These are phyloP conservation scores for Sebastes minor DNA, from an alignment of 2,797 vertebrate genomes.

Conservation along the genomic window DNA sequence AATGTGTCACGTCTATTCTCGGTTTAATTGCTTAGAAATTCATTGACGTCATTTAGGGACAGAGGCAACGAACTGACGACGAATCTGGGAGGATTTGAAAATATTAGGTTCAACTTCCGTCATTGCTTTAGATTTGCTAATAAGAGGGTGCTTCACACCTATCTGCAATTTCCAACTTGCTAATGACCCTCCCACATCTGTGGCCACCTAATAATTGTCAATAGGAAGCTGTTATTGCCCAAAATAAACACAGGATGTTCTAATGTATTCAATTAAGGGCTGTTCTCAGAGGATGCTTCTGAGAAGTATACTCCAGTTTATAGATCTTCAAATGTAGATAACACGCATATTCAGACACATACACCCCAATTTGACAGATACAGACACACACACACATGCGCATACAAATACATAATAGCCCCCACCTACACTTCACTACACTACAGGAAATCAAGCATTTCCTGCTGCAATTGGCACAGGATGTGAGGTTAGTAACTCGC, in stretches of 20 bases:
- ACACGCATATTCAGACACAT: conserved; percentile 6
- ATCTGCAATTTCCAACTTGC: neutral
- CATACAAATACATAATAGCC: conserved; percentile 39
- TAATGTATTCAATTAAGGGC: neutral
- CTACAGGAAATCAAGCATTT: conserved; percentile 78
- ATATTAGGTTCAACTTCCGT: conserved; percentile 4
- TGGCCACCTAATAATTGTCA: neutral
- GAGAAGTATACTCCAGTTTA: neutral
- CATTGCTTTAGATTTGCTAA: neutral
- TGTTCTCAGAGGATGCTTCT: neutral
- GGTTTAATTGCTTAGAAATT: conserved; percentile 24
- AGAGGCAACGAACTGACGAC: neutral
- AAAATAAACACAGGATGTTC: conserved; percentile 21
- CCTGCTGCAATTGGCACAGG: conserved; percentile 72
- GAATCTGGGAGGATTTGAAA: conserved; percentile 5
- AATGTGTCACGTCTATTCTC: conserved; percentile 11
- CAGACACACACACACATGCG: neutral
- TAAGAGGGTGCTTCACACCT: conserved; percentile 10
- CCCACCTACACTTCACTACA: conserved; percentile 53
- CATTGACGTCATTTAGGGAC: conserved; percentile 36
- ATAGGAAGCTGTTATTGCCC: neutral
- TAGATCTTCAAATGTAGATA: neutral
- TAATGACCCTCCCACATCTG: conserved; percentile 11
- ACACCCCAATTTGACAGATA: conserved; percentile 12
- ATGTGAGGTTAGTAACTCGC: conserved; percentile 72